Base-by-base conservation (phyloP, 2,113 vertebrate genomes). In the western clawed frog (Xenopus tropicalis) region DNA sequence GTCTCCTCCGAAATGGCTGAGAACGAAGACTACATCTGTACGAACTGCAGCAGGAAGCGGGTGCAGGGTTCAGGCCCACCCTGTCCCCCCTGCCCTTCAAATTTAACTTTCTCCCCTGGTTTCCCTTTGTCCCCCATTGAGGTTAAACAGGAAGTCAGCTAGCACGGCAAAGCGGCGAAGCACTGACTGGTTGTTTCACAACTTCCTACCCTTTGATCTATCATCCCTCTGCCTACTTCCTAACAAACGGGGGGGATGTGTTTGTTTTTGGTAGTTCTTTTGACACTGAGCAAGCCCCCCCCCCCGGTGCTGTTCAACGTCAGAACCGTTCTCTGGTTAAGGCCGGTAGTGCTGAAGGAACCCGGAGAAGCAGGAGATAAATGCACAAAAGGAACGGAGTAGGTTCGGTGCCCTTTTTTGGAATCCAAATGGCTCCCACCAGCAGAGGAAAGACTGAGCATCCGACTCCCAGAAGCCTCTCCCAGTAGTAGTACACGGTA, bases 1-100 rank as follows among this genome's bases (percentile, higher is more conserved):
- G 96, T 99, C 16, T 93, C 97, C 3, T 96, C 94, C 7, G 97
- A 99, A 86, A 98, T 99, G 96, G 97, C 97, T 0, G 97, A 99
- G 86, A 98, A 89, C 0, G 97, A 99, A 81, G 97, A 99, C 89
- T 99, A 99, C 87, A 97, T 99, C 87, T 99, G 97, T 85, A 76
- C 87, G 83, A 94, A 94, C 90, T 99, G 97, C 88, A 93, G 91
- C 69, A 90, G 90, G 67, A 98, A 96, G 78, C 83, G 83, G 54
- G 57, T 84, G 67, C 90, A 88, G 11, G 63, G 72, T 46, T 61
- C 52, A 11, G 65, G 71, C 12, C 48, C 48, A 1, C 71, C 71
- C 2, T 68, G 42, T n/a, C 66, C 44, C 9, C 64, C 64, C 3
- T 66, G 64, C 21, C 43, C 44, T 46, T 44, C 72, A 14, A 75